Conservation (phyloP, 2,113 vertebrate genomes). For the Otis tarda region DNA sequence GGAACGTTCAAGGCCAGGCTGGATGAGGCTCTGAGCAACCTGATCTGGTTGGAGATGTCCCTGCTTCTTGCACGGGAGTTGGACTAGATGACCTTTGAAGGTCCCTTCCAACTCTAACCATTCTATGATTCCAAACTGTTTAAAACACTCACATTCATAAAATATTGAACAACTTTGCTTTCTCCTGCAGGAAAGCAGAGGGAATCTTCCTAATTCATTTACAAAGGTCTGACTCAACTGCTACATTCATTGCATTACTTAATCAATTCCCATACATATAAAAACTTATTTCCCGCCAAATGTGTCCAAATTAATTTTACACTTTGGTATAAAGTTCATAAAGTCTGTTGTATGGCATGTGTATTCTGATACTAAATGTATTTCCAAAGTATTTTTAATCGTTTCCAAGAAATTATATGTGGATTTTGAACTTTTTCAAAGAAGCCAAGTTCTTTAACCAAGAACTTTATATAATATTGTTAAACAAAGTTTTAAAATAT, state of each 20-base stretch:
- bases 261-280: constrained; percentile 24
- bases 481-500: background rate
- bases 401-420: background rate
- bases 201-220: constrained; percentile 57
- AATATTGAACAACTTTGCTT: constrained; percentile 67
- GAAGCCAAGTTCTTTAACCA: background rate
- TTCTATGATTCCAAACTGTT: constrained; percentile 43
- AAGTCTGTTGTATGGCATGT: background rate
- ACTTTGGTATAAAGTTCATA: background rate
- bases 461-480: background rate
- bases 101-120: no score
- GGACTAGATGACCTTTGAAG: no score
- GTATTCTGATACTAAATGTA: background rate
- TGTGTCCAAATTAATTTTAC: constrained; percentile 19
- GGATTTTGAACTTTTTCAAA: background rate
- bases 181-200: constrained; percentile 49
- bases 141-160: constrained; percentile 71
- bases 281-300: constrained; percentile 34
- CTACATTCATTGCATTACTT: constrained; percentile 40
- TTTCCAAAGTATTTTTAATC: constrained; percentile 1
- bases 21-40: no score
- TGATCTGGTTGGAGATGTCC: no score
- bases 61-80: no score
- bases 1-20: no score
- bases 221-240: constrained; percentile 41